Percentiles rank a stretch among this genome's conserved stretches.
phyloP scores from a whole-genome alignment of 2,888 invertebrate species.

The Germaria angustata region DNA sequence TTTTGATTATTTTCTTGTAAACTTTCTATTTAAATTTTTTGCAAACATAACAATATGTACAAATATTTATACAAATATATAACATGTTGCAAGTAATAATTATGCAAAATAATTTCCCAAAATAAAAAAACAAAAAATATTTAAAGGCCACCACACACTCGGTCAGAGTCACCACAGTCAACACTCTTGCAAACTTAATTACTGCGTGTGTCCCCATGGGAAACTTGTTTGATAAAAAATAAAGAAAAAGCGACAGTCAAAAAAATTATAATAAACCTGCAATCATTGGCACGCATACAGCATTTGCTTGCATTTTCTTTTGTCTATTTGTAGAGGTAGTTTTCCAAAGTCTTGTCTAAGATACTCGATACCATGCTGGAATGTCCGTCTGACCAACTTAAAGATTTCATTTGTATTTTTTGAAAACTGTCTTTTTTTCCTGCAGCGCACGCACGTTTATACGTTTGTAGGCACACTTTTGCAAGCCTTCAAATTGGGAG shows the following conservation, averaged over 20 bases:
- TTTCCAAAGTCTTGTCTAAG: slow-evolving; percentile 37
- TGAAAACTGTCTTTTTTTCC: slow-evolving; percentile 22
- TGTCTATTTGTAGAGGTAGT: not conserved
- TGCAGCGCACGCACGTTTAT: slow-evolving; percentile 42
- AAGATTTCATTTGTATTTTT: slow-evolving; percentile 47
- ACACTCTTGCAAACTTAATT: slow-evolving; percentile 15
- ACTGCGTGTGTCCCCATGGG: slow-evolving; percentile 44
- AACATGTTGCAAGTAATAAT: not conserved
- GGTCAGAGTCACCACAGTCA: slow-evolving; percentile 51
- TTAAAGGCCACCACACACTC: slow-evolving; percentile 24
- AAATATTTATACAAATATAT: not conserved
- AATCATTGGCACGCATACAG: slow-evolving; percentile 60
- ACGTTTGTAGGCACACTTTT: slow-evolving; percentile 43
- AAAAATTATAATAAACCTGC: slow-evolving; percentile 39
- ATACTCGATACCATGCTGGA: slow-evolving; percentile 22
- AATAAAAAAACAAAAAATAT: not conserved
- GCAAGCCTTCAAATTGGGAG: slow-evolving; percentile 11
- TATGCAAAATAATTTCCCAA: not conserved
- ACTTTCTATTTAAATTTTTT: not conserved
- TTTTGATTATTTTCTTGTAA: not conserved
- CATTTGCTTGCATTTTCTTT: slow-evolving; percentile 36
- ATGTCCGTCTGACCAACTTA: slow-evolving; percentile 25
- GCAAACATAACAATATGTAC: not conserved
- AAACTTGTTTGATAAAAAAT: slow-evolving; percentile 3
- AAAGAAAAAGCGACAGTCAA: not conserved